Conservation (phyloP, 1,140 invertebrate species). For the Platyscapa corneri region DNA sequence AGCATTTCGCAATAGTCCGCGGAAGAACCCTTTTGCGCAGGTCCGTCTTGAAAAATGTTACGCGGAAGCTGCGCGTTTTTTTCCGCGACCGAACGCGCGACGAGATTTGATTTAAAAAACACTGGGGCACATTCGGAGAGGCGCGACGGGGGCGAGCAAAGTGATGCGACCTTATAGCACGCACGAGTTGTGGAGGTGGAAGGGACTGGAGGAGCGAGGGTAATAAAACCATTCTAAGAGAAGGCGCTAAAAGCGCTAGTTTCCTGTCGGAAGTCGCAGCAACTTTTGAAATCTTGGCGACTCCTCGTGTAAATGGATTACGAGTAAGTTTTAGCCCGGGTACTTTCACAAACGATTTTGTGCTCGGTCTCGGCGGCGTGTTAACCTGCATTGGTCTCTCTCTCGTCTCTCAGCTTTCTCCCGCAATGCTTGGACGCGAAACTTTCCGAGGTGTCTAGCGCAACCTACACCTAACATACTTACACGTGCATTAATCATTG, state of each 20-base stretch:
- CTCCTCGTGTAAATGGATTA: constrained; percentile 35
- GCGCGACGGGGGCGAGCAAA: background rate
- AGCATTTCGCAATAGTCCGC: too few species aligned
- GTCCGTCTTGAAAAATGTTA: too few species aligned
- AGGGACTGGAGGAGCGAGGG: too few species aligned
- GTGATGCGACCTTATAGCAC: background rate
- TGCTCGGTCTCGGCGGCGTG: background rate
- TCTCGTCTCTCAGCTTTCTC: constrained; percentile 13
- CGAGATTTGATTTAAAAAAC: background rate
- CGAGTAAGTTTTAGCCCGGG: constrained; percentile 36
- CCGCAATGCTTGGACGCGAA: constrained; percentile 5
- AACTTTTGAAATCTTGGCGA: constrained; percentile 40
- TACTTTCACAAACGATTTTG: constrained; percentile 49
- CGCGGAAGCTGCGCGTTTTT: too few species aligned
- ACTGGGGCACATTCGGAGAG: background rate
- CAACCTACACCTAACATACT: constrained; percentile 17
- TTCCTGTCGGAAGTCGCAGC: background rate
- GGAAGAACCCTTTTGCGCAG: too few species aligned
- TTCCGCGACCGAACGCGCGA: too few species aligned
- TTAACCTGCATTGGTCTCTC: constrained; percentile 30
- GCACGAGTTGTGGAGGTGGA: too few species aligned
- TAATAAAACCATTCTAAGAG: too few species aligned
- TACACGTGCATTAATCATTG: constrained; percentile 35
- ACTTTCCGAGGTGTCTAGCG: constrained; percentile 32
- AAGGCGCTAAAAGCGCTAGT: background rate